Base-by-base conservation (phyloP, 2,888 invertebrate species). In the Sinelater perroti region DNA sequence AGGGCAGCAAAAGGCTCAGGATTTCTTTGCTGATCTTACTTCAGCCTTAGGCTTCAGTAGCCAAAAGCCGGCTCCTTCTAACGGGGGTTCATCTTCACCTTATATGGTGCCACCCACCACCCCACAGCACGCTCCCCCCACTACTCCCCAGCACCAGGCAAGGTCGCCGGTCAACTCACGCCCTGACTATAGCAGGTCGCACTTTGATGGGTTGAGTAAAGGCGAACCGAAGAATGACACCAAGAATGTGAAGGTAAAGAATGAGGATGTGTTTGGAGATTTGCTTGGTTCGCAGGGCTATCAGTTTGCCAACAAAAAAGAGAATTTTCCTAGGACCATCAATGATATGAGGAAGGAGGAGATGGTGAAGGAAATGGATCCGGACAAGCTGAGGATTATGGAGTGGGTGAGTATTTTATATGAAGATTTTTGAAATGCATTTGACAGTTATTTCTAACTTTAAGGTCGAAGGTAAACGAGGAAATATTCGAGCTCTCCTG, bases 391-490 rank as follows among this genome's bases (percentile, higher is more conserved):
- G 40, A 93, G 89, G 79, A 84, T 91, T 65, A 79, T 85, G 67
- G 91, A 91, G 73, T 91, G 91, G 91, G 93, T 93, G 73, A 75
- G 76, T 60, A 17, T n/a, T n/a, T n/a, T n/a, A n/a, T n/a, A n/a
- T n/a, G n/a, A n/a, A n/a, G n/a, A n/a, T n/a, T n/a, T n/a, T n/a
- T n/a, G n/a, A n/a, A n/a, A n/a, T n/a, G n/a, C n/a, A n/a, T n/a
- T n/a, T n/a, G n/a, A n/a, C n/a, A n/a, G n/a, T n/a, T n/a, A n/a
- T n/a, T n/a, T n/a, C n/a, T n/a, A n/a, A n/a, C 35, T 38, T 21
- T 16, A 73, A 95, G 94, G 91, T 89, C 55, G 93, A 96, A 73
- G 98, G 98, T 5, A 99, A 98, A 79, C 95, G 95, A 73, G 89
- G 91, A 52, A 99, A 99, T 78, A 94, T 99, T 65, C 86, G 99